Base-by-base conservation (phyloP, 2,797 vertebrate species). In the Enteromius unitaeniatus region DNA sequence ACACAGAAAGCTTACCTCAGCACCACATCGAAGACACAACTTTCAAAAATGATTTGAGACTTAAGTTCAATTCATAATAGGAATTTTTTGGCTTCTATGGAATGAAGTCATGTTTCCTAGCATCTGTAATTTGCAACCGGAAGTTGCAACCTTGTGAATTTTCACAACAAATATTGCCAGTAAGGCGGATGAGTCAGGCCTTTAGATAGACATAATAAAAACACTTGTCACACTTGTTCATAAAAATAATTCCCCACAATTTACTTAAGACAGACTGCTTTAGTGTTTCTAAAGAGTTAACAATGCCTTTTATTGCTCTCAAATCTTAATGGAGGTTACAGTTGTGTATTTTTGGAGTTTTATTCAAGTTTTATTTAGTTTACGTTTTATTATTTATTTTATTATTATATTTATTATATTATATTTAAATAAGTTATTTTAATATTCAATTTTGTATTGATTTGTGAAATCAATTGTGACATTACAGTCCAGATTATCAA, bases 101-200 rank as follows among this genome's bases (percentile, higher is more conserved):
- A 82, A 67, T 76, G 0, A 74, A 81, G 49, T 58, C 19, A n/a
- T 51, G 62, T 81, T 73, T 81, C 79, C 53, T 42, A 49, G 31
- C 19, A 42, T 31, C 17, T 2, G 60, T 82, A 76, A 75, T 67
- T 67, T 65, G 60, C 72, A 53, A 65, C 60, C n/a, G 67, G 28
- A 83, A 40, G 45, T 83, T 76, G 31, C 31, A 4, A 83, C 47
- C 49, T n/a, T 68, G 55, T 60, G 68, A 65, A 73, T 78, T 86
- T 73, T 65, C 34, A 65, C 81, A 40, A 78, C 42, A 73, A 70
- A 77, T 64, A 37, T 77, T 53, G 34, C 70, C 45, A n/a, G 81
- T 26, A 76, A 83, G 68, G 34, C 11, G 3, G 31, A 51, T 76
- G 72, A 83, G 62, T 77, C 81, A 68, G 13, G 23, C 23, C 34